Conservation (phyloP, 2,888 invertebrate genomes). For the Scrobipalpa costella region DNA sequence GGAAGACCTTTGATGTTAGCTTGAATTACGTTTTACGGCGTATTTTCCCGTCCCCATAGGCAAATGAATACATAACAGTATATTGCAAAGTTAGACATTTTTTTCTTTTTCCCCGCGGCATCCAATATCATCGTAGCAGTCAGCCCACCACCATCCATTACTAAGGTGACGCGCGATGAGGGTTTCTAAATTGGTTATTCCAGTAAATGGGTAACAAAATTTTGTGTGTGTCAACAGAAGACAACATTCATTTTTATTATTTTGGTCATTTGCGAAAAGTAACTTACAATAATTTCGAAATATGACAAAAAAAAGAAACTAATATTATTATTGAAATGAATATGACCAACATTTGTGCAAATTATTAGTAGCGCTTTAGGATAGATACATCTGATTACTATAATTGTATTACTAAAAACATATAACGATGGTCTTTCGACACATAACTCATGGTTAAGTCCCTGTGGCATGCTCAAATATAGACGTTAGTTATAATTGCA, state of each 20-base stretch:
- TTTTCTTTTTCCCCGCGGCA: conserved; percentile 35
- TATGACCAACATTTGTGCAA: too few relatives aligned
- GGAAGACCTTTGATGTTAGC: conserved; percentile 8
- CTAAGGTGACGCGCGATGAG: conserved; percentile 55
- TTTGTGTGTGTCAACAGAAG: conserved; percentile 41
- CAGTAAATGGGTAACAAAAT: conserved; percentile 44
- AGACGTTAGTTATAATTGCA: conserved; percentile 39
- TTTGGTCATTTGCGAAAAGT: not conserved
- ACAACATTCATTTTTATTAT: conserved; percentile 16
- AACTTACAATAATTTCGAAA: too few relatives aligned
- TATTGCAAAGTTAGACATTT: conserved; percentile 15
- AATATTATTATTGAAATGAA: too few relatives aligned
- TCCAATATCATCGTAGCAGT: conserved; percentile 42
- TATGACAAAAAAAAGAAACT: too few relatives aligned
- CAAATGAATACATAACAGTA: conserved; percentile 8
- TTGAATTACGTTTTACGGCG: conserved; percentile 24
- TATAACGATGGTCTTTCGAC: not conserved
- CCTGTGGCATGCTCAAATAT: not conserved
- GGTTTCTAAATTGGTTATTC: conserved; percentile 59
- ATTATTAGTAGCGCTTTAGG: too few relatives aligned
- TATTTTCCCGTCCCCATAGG: conserved; percentile 16
- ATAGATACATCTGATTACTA: too few relatives aligned
- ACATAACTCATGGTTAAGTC: not conserved
- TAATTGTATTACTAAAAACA: too few relatives aligned
- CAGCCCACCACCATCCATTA: conserved; percentile 53